Conservation (phyloP, 2,797 vertebrate species). For the Lutjanus argentimaculatus region DNA sequence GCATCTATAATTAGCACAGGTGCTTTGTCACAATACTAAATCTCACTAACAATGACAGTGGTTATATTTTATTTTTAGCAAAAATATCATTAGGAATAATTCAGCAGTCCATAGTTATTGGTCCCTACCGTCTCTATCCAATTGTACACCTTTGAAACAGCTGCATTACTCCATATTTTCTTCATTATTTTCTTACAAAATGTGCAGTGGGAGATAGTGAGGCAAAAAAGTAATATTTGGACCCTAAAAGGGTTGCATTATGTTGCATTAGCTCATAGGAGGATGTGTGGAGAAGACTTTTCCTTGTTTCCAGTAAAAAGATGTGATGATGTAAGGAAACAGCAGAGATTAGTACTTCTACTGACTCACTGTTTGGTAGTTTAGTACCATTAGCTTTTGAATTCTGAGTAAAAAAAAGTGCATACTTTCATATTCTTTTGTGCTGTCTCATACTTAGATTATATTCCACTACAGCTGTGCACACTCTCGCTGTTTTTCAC, state of each 20-base stretch:
- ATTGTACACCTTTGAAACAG: not conserved
- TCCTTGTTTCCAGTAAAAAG: not conserved
- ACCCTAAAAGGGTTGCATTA: not conserved
- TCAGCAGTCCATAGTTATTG: no score
- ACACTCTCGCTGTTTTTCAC: conserved; percentile 28
- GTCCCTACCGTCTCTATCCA: no score
- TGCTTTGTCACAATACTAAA: no score
- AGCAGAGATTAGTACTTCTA: not conserved
- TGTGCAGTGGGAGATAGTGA: not conserved
- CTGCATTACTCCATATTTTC: not conserved
- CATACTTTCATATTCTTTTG: not conserved
- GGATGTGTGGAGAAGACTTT: not conserved
- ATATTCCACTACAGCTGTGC: conserved; percentile 22
- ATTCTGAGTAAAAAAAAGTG: not conserved
- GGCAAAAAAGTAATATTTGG: not conserved
- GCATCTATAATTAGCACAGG: no score
- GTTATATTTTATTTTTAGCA: no score
- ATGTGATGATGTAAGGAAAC: conserved; percentile 1
- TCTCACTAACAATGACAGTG: no score
- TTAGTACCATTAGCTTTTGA: not conserved
- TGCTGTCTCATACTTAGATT: conserved; percentile 4
- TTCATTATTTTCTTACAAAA: conserved; percentile 1
- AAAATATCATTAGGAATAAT: no score
- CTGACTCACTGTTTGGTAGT: not conserved
- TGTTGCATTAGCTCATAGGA: not conserved